phyloP scores from a whole-genome alignment of 2,797 vertebrate species.

The Oreochromis grahami region DNA sequence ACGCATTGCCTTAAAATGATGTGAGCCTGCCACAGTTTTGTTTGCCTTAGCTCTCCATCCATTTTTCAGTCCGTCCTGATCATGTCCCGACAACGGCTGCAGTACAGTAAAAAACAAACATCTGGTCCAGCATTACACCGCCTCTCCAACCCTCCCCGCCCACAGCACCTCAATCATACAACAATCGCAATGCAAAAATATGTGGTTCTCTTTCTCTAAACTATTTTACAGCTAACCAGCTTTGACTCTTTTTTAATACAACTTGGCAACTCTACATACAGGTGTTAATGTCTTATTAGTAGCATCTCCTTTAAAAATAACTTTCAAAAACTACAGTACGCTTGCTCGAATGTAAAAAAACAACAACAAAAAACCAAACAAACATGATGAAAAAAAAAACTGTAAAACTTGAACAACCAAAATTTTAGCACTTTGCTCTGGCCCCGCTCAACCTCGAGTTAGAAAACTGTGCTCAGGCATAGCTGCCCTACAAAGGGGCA shows the following conservation, averaged over 20 bases:
- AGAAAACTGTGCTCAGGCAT: constrained; percentile 26
- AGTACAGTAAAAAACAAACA: constrained; percentile 35
- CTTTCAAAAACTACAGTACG: constrained; percentile 56
- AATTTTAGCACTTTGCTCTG: constrained; percentile 2
- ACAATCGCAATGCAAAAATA: constrained; percentile 74
- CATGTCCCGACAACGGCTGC: constrained; percentile 2
- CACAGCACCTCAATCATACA: constrained; percentile 52
- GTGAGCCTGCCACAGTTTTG: constrained; percentile 10
- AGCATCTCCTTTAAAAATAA: constrained; percentile 55
- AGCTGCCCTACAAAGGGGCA: not conserved
- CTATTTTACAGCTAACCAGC: constrained; percentile 61
- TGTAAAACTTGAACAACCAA: not conserved
- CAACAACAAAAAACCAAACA: not conserved
- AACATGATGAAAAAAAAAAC: not conserved
- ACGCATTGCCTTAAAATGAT: constrained; percentile 33
- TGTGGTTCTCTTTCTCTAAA: constrained; percentile 68
- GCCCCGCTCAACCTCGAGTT: constrained; percentile 23
- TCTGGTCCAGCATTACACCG: constrained; percentile 45
- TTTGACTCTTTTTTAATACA: constrained; percentile 10
- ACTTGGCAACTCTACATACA: constrained; percentile 61
- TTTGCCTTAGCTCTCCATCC: constrained; percentile 2
- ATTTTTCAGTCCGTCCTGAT: not conserved
- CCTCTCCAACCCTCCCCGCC: not conserved
- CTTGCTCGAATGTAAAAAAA: constrained; percentile 51
- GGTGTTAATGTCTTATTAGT: constrained; percentile 67